A percentile compares a stretch with the other conserved stretches of the same genome.
phyloP scores from a whole-genome alignment of 2,113 vertebrate species.

The Boulengeromyrus knoepffleri region DNA sequence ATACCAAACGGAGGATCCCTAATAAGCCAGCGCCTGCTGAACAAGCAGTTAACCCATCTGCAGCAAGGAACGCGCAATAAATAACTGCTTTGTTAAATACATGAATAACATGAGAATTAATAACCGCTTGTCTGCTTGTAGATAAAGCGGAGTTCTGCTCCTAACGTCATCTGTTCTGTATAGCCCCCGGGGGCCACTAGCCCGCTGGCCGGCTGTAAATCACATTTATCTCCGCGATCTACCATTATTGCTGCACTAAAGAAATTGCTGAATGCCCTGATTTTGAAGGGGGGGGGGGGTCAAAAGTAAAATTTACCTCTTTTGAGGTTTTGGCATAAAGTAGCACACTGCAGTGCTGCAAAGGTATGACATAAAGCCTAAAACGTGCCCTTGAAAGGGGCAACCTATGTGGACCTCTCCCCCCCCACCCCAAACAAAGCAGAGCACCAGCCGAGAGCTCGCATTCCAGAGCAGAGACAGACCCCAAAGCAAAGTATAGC shows the following conservation, averaged over 20 bases:
- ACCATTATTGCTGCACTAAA: conserved; percentile 57
- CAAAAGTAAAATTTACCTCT: conserved; percentile 57
- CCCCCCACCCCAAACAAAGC: conserved; percentile 34
- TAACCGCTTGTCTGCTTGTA: background rate
- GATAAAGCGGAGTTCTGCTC: conserved; percentile 28
- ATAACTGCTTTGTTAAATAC: background rate
- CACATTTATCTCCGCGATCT: conserved; percentile 55
- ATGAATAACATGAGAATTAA: background rate
- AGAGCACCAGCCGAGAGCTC: conserved; percentile 39
- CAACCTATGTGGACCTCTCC: conserved; percentile 28
- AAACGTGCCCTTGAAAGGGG: conserved; percentile 48
- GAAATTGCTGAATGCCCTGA: conserved; percentile 24
- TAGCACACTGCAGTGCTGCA: conserved; percentile 19
- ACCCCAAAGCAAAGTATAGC: conserved; percentile 45
- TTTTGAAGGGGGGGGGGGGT: conserved; percentile 21
- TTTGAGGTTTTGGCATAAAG: conserved; percentile 51
- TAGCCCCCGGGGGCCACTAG: conserved; percentile 23
- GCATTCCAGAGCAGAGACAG: conserved; percentile 46
- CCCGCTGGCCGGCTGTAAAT: conserved; percentile 46
- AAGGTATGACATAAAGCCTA: conserved; percentile 32
- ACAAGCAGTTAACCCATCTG: background rate
- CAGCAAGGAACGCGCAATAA: background rate
- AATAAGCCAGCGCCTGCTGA: background rate
- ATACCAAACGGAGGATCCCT: background rate
- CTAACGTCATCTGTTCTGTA: conserved; percentile 48